Percentiles rank a stretch among this genome's conserved stretches.
phyloP scores from a whole-genome alignment of 1,140 invertebrate species.

The Atta texana region DNA sequence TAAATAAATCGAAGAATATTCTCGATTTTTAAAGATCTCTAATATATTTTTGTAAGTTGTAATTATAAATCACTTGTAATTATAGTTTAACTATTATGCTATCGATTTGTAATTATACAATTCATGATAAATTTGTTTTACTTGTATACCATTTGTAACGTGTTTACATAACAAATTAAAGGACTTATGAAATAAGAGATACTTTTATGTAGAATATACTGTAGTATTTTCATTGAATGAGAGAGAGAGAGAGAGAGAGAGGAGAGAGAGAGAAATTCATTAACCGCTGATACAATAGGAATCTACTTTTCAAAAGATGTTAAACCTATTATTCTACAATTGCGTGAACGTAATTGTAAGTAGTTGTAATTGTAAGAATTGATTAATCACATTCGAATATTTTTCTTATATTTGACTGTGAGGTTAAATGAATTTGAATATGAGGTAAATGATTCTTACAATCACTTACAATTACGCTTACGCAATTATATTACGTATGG shows the following conservation, averaged over 20 bases:
- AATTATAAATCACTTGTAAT: conserved; percentile 2
- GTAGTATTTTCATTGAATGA: not conserved
- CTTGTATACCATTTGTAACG: not conserved
- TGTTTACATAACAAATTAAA: not conserved
- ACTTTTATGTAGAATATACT: not conserved
- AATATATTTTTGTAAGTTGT: conserved; percentile 16
- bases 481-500: no score
- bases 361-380: no score
- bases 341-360: no score
- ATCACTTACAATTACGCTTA: no score
- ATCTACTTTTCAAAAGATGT: conserved; percentile 9
- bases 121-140: conserved; percentile 13
- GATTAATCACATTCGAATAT: no score
- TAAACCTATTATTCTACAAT: not conserved
- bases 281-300: conserved; percentile 35
- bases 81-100: not conserved
- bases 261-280: not conserved
- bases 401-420: no score
- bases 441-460: no score
- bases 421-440: no score
- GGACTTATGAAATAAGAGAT: not conserved
- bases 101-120: not conserved
- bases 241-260: not conserved
- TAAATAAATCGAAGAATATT: not conserved
- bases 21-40: conserved; percentile 18